Base-by-base conservation (phyloP, 2,888 invertebrate species). In the Eupithecia abbreviata region DNA sequence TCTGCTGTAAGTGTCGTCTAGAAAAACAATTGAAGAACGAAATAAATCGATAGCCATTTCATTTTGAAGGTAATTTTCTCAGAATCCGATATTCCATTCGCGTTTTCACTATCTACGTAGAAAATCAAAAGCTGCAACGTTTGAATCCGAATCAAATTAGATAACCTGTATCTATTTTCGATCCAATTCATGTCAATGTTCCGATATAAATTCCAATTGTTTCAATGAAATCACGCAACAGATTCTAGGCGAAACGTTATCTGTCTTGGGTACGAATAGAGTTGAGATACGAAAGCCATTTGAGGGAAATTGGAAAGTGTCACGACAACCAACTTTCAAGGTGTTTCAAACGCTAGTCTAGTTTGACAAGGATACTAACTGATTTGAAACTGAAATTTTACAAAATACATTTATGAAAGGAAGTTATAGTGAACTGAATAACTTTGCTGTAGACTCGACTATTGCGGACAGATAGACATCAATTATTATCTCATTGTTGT, bases 181-280 rank as follows among this genome's bases (percentile, higher is more conserved):
- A 74, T 77, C 71, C 72, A 76, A 76, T 77, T 75, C 62, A 77
- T 69, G 77, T 78, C 73, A 75, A 77, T 77, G 75, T 51, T 73
- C 71, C 78, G 62, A 76, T 75, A 77, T 72, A 74, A 78, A 74
- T 77, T 79, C 79, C 62, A 74, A 79, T 80, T 77, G 78, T 80
- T 80, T 80, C 69, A 73, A 66, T 66, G 78, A 70, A 77, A 82
- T 80, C 82, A 82, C 81, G 81, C 80, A 75, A 81, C 77, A 70
- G 77, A 75, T 82, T 81, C 81, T 80, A 80, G 82, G 75, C 80
- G 77, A 81, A 79, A 81, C 75, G 78, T 79, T 79, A 82, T 81
- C 81, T 80, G 75, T 74, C 74, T 78, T 79, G 71, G 72, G 74
- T 74, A 77, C 62, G 75, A 79, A 75, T 42, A 58, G 18, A 68